Base-by-base conservation (phyloP, 2,888 invertebrate species). In the Cheiracanthium punctorium region DNA sequence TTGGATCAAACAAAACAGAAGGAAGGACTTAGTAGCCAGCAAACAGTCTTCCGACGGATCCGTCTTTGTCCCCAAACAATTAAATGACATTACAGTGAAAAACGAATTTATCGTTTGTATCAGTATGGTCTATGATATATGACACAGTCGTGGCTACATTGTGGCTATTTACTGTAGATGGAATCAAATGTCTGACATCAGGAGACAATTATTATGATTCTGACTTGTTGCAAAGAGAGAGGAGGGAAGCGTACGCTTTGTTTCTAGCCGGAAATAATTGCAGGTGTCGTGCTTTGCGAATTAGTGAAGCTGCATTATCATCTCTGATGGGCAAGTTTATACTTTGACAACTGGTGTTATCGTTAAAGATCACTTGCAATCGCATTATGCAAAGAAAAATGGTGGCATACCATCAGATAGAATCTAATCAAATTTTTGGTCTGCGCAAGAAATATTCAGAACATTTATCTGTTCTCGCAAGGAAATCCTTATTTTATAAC, bases 131-230 rank as follows among this genome's bases (percentile, higher is more conserved):
- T 32, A 30, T 10, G 24, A 64, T 33, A 32, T 74, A 20, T 30
- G 2, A 7, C 12, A 17, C 48, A 48, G 17, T 7, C 17, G 48
- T 17, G 17, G 70, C 24, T 74, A 64, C 29, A 58, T 74, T 74
- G 74, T 74, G 32, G 32, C 30, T 20, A 33, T 32, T 52, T 52
- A n/a, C n/a, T n/a, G n/a, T n/a, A 73, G 58, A 74, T 74, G 17
- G 58, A 33, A 30, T 17, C n/a, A n/a, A n/a, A n/a, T 33, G 7
- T 32, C n/a, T 74, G 7, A 17, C 20, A 0, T 29, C 41, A 72
- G 67, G 64, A 48, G 48, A 80, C 80, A 41, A 64, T 72, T 70
- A 80, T 80, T 72, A 64, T 71, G n/a, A 29, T 33, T 12, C 24
- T 2, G 17, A 58, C 30, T 67, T 69, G 76, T 20, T 30, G 20